Evolutionary conservation across 2,797 vertebrate species (phyloP), one percentile per base, ranked within the genome.

Genomic region (Botia almorhae): DNA sequence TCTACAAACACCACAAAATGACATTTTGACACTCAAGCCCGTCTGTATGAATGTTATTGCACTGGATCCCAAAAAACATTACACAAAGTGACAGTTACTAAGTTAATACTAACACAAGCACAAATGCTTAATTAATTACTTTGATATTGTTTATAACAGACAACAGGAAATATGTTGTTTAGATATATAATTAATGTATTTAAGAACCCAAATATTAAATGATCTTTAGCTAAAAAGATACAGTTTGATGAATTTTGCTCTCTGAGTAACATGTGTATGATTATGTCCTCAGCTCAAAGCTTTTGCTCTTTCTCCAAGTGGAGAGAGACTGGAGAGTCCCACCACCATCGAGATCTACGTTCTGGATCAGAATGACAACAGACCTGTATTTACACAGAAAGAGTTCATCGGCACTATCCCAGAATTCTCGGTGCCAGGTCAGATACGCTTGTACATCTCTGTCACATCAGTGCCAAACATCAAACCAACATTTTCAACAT

Each of bases 341-440:
- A 97, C 97, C 0, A 97, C 96, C 86, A 94, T 99, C 81, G 96
- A 99, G 93, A 98, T 99, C 2, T 91, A 98, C 16, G 97, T 99
- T 53, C 90, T 99, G 89, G 97, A 99, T 85, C 97, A 98, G 93
- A 99, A 99, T 0, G 98, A 99, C 93, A 97, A 99, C 93, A 93
- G 96, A 71, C 98, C 98, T 0, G 87, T 88, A 48, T 99, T 99
- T 90, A 89, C 74, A 71, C 90, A 94, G 79, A 91, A 90, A 0
- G 86, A 90, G 7, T 98, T 98, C 85, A 84, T 78, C 0, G 97
- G 96, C 2, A 85, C 4, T 0, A 93, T 99, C 75, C 65, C 93
- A 8, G 98, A 99, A 89, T 97, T 97, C 0, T 95, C 97, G 0
- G 87, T 91, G 64, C 96, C 98, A 94, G 98, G 98, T 99, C 88